Conservation (phyloP, 2,888 invertebrate genomes). For the Horisme vitalbata region DNA sequence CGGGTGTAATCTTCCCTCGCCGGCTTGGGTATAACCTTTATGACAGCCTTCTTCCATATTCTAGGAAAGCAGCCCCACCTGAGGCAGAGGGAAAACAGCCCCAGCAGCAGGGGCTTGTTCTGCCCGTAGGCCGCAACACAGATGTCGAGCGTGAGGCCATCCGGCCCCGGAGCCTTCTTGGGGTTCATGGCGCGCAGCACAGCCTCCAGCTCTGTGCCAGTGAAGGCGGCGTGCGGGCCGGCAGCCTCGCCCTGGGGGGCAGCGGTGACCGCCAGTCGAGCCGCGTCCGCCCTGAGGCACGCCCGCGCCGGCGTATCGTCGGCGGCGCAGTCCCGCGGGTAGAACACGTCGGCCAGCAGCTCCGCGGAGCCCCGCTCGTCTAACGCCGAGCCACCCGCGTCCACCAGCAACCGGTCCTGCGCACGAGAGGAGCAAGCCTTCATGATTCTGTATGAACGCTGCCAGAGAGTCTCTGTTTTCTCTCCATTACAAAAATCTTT, state of each 20-base stretch:
- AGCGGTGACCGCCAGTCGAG: no score
- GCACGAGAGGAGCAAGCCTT: no score
- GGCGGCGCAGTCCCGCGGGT: no score
- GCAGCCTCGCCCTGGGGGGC: no score
- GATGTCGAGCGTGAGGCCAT: slow-evolving; percentile 26
- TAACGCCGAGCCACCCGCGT: no score
- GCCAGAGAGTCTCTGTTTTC: background rate
- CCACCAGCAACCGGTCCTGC: no score
- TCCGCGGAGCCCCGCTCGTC: background rate
- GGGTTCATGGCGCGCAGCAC: slow-evolving; percentile 14
- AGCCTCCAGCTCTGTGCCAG: background rate
- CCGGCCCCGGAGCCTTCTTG: slow-evolving; percentile 26
- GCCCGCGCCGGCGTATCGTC: no score
- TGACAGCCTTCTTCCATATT: slow-evolving; percentile 17
- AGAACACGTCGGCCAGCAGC: no score
- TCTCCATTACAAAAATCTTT: background rate
- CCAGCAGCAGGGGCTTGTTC: background rate
- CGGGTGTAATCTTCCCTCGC: slow-evolving; percentile 1
- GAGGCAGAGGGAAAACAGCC: slow-evolving; percentile 11
- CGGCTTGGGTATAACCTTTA: slow-evolving; percentile 12
- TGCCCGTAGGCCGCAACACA: slow-evolving; percentile 2
- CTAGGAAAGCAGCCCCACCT: slow-evolving; percentile 11
- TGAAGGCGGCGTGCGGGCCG: background rate
- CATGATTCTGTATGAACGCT: background rate
- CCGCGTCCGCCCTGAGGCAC: no score